Evolutionary conservation across 2,113 vertebrate genomes (phyloP).

Genomic region (Microcebus murinus): DNA sequence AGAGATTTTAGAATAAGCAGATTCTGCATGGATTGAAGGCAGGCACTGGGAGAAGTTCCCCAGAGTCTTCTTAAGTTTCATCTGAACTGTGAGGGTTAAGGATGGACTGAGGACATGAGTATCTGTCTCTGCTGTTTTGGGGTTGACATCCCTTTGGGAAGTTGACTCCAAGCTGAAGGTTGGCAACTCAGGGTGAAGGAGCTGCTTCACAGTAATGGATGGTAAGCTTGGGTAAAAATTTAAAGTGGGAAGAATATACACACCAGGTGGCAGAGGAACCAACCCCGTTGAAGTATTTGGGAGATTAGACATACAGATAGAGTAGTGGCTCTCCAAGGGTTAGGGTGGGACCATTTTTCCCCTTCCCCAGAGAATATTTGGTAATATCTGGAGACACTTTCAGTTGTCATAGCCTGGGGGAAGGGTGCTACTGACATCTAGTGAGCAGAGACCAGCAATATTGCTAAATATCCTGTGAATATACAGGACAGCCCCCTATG

Average conservation of each 20-base stretch:
- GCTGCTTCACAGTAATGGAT: constrained; percentile 1
- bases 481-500: not conserved
- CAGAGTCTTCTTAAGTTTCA: not conserved
- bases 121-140: not conserved
- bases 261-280: not conserved
- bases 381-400: not conserved
- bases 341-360: not conserved
- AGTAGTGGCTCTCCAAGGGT: not conserved
- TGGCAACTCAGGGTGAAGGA: not conserved
- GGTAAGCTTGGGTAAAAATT: constrained; percentile 11
- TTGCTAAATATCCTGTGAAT: not conserved
- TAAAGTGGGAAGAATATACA: not conserved
- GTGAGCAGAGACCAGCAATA: not conserved
- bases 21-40: not conserved
- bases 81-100: not conserved
- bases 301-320: not conserved
- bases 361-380: not conserved
- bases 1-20: not conserved
- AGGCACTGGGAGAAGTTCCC: not conserved
- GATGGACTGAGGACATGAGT: not conserved
- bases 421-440: not conserved
- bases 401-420: not conserved
- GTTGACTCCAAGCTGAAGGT: not conserved
- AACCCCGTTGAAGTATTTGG: not conserved
- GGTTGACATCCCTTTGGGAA: not conserved